Conservation (phyloP, 1,140 invertebrate species). For the Argopecten irradians region DNA sequence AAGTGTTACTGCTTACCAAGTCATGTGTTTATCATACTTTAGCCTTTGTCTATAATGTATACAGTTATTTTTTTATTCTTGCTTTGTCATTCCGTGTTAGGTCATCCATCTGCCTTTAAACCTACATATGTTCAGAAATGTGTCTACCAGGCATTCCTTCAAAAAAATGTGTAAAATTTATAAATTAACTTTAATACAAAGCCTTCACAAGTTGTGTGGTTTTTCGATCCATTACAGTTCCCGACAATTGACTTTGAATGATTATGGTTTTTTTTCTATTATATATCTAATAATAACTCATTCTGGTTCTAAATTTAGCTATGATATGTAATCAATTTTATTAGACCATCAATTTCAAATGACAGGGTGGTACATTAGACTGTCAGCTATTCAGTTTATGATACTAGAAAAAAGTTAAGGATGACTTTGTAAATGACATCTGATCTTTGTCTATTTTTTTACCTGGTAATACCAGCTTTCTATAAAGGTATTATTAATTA, state of each 20-base stretch:
- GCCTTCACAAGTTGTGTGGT: neutral
- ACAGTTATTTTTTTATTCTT: neutral
- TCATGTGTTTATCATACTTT: no score
- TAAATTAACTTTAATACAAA: neutral
- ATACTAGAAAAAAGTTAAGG: neutral
- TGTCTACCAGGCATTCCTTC: neutral
- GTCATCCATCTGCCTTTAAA: neutral
- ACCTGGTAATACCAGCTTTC: neutral
- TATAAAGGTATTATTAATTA: neutral
- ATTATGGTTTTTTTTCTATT: neutral
- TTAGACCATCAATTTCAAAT: neutral
- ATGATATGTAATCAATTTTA: neutral
- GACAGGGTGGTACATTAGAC: neutral
- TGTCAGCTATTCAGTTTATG: neutral
- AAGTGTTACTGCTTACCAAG: no score
- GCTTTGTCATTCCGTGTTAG: neutral
- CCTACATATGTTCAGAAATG: neutral
- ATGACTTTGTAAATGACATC: neutral
- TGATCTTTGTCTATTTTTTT: neutral
- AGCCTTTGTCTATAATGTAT: neutral
- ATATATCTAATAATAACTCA: neutral
- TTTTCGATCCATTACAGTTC: conserved; percentile 5
- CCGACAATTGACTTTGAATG: neutral
- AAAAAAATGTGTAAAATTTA: neutral
- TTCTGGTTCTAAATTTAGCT: neutral